phyloP scores from a whole-genome alignment of 2,888 invertebrate species.

The Drosophila meridiana region DNA sequence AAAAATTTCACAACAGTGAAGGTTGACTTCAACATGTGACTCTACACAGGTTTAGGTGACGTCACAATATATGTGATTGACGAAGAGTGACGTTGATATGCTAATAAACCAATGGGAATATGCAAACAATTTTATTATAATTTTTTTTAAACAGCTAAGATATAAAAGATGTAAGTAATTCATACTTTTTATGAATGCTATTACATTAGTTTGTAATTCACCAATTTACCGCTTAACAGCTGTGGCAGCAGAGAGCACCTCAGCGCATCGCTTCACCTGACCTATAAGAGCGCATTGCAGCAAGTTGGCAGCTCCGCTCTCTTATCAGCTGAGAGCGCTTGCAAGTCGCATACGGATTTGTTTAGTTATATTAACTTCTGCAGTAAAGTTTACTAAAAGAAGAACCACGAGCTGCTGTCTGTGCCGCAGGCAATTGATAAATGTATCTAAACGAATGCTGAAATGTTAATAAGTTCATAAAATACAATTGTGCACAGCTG shows the following conservation, averaged over 20 bases:
- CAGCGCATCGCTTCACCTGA: constrained; percentile 9
- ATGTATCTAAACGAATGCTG: constrained; percentile 6
- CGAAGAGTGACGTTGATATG: not conserved
- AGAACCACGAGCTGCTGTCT: constrained; percentile 5
- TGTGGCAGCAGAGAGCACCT: constrained; percentile 28
- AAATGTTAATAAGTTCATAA: not conserved
- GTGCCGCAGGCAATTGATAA: not conserved
- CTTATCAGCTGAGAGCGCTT: constrained; percentile 56
- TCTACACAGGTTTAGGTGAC: not conserved
- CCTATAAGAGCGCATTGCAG: constrained; percentile 7
- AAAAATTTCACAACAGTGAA: not conserved
- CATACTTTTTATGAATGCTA: not conserved
- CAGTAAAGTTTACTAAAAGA: constrained; percentile 15
- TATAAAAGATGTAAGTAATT: not conserved
- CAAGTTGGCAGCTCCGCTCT: constrained; percentile 48
- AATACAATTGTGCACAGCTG: constrained; percentile 15
- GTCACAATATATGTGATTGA: not conserved
- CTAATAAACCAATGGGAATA: not conserved
- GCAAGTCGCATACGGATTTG: constrained; percentile 38
- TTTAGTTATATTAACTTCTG: constrained; percentile 45
- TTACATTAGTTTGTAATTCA: not conserved
- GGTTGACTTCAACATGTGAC: not conserved
- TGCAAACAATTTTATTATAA: rapidly evolving
- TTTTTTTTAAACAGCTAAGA: not conserved
- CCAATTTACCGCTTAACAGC: not conserved